Evolutionary conservation across 1,140 invertebrate species (phyloP).

Genomic region (Meloidogyne chitwoodi): DNA sequence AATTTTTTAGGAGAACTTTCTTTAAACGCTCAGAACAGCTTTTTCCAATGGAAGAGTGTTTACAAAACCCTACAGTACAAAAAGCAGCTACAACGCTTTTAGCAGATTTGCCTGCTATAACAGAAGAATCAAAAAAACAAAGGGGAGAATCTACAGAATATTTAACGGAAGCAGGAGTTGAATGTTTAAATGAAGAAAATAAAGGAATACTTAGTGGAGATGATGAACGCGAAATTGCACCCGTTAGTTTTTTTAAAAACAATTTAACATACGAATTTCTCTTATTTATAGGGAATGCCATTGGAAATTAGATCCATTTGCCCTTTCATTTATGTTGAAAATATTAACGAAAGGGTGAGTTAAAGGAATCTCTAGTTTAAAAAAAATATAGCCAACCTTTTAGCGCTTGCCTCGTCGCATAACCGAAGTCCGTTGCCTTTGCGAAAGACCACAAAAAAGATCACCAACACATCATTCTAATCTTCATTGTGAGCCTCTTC

Average conservation of each 20-base stretch:
- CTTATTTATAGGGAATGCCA: neutral
- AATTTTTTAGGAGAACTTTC: neutral
- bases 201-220: neutral
- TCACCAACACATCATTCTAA: neutral
- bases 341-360: slow-evolving; percentile 20
- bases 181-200: neutral
- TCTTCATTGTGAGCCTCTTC: slow-evolving; percentile 19
- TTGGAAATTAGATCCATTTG: slow-evolving; percentile 20
- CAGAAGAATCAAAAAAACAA: neutral
- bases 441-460: neutral
- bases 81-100: neutral
- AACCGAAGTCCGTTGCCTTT: slow-evolving; percentile 19
- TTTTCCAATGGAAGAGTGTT: neutral
- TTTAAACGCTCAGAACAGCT: neutral
- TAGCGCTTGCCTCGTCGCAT: slow-evolving; percentile 7
- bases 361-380: neutral
- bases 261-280: neutral
- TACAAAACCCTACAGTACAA: neutral
- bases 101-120: neutral
- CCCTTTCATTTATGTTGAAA: slow-evolving; percentile 12
- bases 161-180: neutral
- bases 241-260: neutral
- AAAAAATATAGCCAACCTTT: neutral
- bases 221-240: neutral
- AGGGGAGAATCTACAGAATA: neutral